These are phyloP conservation scores for Stenopsyche tienmushanensis DNA, from an alignment of 1,140 invertebrate species.

Conservation along the genomic window DNA sequence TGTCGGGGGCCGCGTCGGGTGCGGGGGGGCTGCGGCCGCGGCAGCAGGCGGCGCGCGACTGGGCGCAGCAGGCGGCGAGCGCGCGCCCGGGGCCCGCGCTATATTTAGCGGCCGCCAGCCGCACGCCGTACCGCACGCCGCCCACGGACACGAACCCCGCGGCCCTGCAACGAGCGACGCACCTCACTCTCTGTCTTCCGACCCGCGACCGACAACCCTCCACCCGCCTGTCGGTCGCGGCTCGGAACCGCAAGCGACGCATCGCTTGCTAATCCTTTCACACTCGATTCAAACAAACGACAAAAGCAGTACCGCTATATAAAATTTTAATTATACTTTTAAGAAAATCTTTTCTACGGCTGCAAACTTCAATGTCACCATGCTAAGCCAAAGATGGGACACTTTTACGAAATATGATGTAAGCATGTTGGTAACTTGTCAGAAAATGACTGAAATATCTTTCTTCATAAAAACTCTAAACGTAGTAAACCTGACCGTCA, in stretches of 20 bases:
- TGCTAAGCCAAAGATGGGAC: not conserved
- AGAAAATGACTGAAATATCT: too few species aligned
- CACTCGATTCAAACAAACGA: not conserved
- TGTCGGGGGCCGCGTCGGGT: conserved; percentile 54
- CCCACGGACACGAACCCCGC: conserved; percentile 59
- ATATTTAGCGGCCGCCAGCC: conserved; percentile 51
- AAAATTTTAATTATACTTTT: too few species aligned
- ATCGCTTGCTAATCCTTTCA: not conserved
- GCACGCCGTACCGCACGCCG: conserved; percentile 60
- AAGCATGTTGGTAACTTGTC: too few species aligned
- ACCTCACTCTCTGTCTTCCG: not conserved
- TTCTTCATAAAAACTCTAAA: too few species aligned
- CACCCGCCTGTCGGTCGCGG: not conserved
- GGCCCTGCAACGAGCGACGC: conserved; percentile 45
- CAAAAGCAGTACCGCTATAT: not conserved
- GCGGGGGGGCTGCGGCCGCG: too few species aligned
- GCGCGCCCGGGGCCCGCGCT: conserved; percentile 28
- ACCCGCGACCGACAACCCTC: not conserved
- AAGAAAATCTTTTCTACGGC: too few species aligned
- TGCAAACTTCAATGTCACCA: too few species aligned
- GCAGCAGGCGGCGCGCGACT: conserved; percentile 37
- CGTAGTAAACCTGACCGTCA: too few species aligned
- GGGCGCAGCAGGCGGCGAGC: conserved; percentile 33
- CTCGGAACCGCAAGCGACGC: not conserved
- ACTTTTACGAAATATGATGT: too few species aligned